Conservation (phyloP, 2,113 vertebrate species). For the Engystomops pustulosus region DNA sequence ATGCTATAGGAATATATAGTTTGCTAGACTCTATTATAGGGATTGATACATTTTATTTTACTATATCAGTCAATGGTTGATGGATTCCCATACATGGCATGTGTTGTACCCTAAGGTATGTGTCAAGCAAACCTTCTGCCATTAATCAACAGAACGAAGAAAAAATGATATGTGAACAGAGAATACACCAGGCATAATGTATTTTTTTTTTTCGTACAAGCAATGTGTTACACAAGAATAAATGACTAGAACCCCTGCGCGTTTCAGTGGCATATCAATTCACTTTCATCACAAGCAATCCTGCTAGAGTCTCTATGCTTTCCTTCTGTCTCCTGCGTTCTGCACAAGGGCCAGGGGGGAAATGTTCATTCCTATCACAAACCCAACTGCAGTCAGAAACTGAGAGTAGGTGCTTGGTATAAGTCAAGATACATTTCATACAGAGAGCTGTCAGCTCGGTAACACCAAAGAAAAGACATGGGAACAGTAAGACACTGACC, state of each 20-base stretch:
- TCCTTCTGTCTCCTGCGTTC: neutral
- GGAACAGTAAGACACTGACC: neutral
- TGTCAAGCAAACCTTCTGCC: no score
- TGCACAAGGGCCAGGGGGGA: neutral
- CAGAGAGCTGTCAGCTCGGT: neutral
- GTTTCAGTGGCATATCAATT: neutral
- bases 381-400: neutral
- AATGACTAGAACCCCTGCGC: neutral
- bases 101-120: no score
- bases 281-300: neutral
- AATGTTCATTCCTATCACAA: conserved; percentile 3
- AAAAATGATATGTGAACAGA: no score
- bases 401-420: neutral
- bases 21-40: no score
- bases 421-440: neutral
- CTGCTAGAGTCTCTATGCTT: neutral
- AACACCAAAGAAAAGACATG: neutral
- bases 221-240: neutral
- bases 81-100: no score
- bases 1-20: no score
- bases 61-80: no score
- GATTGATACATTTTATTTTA: no score
- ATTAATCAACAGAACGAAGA: no score
- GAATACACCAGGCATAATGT: no score
- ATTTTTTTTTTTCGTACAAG: neutral